Base-by-base conservation (phyloP, 2,797 vertebrate genomes). In the Aldrovandia affinis region DNA sequence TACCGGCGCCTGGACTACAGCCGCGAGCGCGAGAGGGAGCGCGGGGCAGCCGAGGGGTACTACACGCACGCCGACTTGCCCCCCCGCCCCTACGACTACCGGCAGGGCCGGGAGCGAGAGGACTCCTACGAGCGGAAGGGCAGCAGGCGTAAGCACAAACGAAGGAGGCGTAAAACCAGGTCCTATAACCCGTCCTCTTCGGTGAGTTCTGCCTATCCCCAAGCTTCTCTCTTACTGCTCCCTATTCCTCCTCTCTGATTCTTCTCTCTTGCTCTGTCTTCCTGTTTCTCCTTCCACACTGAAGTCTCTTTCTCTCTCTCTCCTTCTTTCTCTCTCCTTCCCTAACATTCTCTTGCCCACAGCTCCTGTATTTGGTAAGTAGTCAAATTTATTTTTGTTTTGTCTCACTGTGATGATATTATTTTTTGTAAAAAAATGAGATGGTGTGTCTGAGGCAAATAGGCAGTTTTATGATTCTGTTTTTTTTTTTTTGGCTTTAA, bases 121-220 rank as follows among this genome's bases (percentile, higher is more conserved):
- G 93, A 94, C 86, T 95, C 94, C 9, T 95, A 94, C 83, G 89
- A 95, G 83, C 96, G 96, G 94, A 98, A 96, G 93, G 96, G 97
- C 96, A 98, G 97, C 95, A 97, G 98, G 89, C 96, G 98, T 97
- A 99, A 98, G 96, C 98, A 96, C 96, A 97, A 97, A 95, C 94
- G 97, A 96, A 98, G 97, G 94, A 97, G 97, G 94, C 97, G 96
- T 94, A 97, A 96, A 95, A 98, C 96, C 95, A 95, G 98, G 94
- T 98, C 98, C 86, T 99, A 98, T 97, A 99, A 97, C 95, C 95
- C 93, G 89, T 99, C 98, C 12, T 97, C 98, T 94, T 99, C 98
- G 98, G 98, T 99, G 97, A 99, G 98, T 99, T 95, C 93, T 91
- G 90, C 91, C 92, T 90, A 82, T 91, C 91, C 94, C 68, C 88